These are phyloP conservation scores for Equus quagga DNA, from an alignment of 2,113 vertebrate genomes.

Conservation along the genomic window DNA sequence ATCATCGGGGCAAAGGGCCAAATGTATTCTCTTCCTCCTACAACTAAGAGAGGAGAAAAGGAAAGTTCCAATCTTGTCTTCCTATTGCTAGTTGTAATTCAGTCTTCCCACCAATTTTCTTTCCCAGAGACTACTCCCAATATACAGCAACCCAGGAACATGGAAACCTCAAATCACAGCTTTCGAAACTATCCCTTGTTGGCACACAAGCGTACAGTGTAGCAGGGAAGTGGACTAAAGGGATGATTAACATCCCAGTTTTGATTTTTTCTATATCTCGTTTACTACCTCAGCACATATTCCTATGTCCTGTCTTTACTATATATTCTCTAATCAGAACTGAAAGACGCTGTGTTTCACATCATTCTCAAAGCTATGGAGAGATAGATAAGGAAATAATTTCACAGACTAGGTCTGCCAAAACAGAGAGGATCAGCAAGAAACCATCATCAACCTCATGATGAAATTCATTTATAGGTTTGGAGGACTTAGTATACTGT, in stretches of 20 bases:
- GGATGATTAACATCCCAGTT: neutral
- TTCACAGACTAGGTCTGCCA: neutral
- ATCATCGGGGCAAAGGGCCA: neutral
- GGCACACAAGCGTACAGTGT: neutral
- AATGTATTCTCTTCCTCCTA: neutral
- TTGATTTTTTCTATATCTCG: neutral
- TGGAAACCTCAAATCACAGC: neutral
- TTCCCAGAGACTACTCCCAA: neutral
- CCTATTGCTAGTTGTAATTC: neutral
- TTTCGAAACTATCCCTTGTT: neutral
- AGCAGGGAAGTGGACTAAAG: neutral
- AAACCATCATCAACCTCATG: neutral
- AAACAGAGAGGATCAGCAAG: neutral
- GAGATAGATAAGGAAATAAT: neutral
- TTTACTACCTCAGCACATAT: neutral
- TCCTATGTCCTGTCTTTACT: neutral
- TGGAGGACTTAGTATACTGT: neutral
- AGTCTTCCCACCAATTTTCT: neutral
- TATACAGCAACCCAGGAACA: neutral
- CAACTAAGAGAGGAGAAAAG: neutral
- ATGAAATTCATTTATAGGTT: neutral
- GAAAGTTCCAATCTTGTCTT: neutral
- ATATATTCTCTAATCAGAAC: neutral
- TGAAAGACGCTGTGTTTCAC: neutral
- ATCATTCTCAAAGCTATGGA: neutral